phyloP scores from a whole-genome alignment of 2,797 vertebrate genomes.

The Delichon dasypus region DNA sequence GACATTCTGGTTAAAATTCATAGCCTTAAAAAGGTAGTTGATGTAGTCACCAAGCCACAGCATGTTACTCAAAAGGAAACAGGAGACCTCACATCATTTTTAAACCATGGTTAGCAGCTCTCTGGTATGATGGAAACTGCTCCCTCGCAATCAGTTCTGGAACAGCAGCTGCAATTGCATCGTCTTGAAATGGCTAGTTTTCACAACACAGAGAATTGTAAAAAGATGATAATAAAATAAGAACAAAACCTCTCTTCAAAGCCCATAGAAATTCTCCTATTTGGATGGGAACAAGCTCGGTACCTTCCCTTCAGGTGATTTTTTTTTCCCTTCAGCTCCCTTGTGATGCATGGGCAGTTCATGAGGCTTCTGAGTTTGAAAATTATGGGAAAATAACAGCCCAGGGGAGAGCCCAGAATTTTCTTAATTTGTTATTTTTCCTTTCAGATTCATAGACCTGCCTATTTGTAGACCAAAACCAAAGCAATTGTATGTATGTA shows the following conservation, averaged over 20 bases:
- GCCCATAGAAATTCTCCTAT: background rate
- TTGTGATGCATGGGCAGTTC: background rate
- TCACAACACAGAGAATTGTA: background rate
- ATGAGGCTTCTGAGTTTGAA: background rate
- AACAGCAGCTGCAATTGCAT: background rate
- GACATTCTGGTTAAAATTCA: background rate
- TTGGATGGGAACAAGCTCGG: background rate
- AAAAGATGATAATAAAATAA: background rate
- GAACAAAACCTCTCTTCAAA: background rate
- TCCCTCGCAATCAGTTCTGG: background rate
- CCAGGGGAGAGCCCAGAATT: background rate
- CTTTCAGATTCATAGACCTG: background rate
- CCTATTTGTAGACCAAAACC: background rate
- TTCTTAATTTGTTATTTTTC: background rate
- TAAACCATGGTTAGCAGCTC: background rate
- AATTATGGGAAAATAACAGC: background rate
- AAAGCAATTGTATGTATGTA: background rate
- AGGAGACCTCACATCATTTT: background rate
- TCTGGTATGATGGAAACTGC: background rate
- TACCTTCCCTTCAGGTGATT: too few relatives aligned
- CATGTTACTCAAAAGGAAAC: background rate
- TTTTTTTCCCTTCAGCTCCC: background rate
- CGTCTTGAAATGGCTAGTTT: background rate
- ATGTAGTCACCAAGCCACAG: background rate
- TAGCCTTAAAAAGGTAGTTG: background rate